Percentiles rank a stretch among this genome's conserved stretches.
Conservation (phyloP, 2,888 invertebrate species). For the Coremacera marginata region DNA sequence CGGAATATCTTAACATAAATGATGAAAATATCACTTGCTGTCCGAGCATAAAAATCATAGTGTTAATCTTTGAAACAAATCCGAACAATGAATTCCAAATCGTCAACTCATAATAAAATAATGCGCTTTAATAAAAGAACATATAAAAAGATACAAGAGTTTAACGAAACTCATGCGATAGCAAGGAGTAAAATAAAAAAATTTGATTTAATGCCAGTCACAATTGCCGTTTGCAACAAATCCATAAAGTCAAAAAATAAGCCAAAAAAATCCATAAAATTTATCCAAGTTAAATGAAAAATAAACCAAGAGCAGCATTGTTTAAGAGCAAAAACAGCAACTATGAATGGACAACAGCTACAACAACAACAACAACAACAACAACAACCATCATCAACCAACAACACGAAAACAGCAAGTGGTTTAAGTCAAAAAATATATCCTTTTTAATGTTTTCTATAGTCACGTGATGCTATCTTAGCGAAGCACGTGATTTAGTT, state of each 20-base stretch:
- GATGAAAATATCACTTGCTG: no score
- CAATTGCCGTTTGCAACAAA: neutral
- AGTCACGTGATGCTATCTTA: slow-evolving; percentile 19
- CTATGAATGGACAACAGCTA: neutral
- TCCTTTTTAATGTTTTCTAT: slow-evolving; percentile 8
- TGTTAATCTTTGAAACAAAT: no score
- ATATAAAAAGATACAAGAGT: no score
- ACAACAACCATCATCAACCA: slow-evolving; percentile 8
- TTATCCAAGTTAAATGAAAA: neutral
- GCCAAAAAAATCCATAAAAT: slow-evolving; percentile 16
- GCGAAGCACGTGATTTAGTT: neutral
- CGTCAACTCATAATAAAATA: no score
- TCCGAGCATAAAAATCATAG: no score
- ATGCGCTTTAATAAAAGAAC: no score
- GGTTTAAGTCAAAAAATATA: neutral
- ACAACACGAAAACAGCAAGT: neutral
- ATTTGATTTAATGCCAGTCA: neutral
- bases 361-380: slow-evolving; percentile 21
- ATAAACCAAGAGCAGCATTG: neutral
- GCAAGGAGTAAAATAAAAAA: no score
- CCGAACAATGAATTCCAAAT: no score
- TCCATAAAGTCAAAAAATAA: neutral
- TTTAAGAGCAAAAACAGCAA: neutral
- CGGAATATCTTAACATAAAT: no score
- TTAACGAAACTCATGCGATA: no score